Percentiles rank a stretch among this genome's conserved stretches.
phyloP scores from a whole-genome alignment of 2,113 vertebrate species.

The Thryonomys swinderianus region DNA sequence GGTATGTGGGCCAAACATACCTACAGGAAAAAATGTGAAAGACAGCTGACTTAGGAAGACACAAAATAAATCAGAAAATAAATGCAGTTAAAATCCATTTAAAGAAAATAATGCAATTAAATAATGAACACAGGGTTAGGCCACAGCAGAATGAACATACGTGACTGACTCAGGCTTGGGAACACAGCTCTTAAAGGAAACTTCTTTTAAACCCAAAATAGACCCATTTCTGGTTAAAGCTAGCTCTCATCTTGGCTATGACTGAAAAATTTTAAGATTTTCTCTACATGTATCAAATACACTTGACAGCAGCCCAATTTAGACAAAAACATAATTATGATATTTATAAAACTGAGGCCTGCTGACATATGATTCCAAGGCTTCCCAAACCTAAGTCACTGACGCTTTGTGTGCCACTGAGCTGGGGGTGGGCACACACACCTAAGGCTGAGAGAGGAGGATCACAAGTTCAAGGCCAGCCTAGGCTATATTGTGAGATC shows the following conservation, averaged over 20 bases:
- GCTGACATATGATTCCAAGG: neutral
- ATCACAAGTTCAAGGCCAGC: neutral
- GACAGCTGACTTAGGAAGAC: neutral
- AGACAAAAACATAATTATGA: neutral
- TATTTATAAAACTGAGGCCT: neutral
- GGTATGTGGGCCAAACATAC: too few species aligned
- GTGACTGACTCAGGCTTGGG: neutral
- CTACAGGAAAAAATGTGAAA: neutral
- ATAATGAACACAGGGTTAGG: neutral
- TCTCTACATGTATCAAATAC: neutral
- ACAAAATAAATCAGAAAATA: slow-evolving; percentile 27
- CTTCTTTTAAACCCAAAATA: neutral
- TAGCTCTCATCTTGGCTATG: neutral
- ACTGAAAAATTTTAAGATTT: neutral
- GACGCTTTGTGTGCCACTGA: neutral
- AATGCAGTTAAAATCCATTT: neutral
- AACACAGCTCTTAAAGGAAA: neutral
- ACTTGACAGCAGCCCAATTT: neutral
- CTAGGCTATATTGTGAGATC: neutral
- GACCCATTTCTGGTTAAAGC: neutral
- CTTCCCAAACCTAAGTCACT: neutral
- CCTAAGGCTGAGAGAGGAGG: neutral
- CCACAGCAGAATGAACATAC: neutral
- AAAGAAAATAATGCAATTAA: neutral
- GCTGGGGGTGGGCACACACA: neutral